Evolutionary conservation across 2,888 invertebrate genomes (phyloP), one percentile per base, ranked within the genome.

Genomic region (Orthosia gothica): DNA sequence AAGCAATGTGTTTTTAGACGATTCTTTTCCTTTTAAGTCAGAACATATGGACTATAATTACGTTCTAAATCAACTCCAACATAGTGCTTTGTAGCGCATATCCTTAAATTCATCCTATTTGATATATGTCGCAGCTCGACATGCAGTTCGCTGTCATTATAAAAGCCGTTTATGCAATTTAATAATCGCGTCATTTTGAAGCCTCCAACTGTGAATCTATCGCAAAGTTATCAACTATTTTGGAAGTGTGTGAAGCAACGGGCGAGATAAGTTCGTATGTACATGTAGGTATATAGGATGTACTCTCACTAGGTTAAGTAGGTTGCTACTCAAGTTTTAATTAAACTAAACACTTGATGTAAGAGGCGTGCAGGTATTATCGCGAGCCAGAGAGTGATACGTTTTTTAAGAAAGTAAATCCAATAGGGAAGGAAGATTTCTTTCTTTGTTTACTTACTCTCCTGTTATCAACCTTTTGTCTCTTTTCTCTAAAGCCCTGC

Each of bases 391-490:
- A 88, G 89, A 89, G 81, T 87, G 85, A 81, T 85, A 82, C 81
- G 84, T 86, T 81, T 88, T 84, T 82, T 81, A 80, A 83, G 81
- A 83, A 87, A 90, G 86, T 84, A 88, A 88, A 90, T 87, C 86
- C 87, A 87, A 89, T 87, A 84, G 82, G 86, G 76, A 87, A 77
- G 83, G 80, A 87, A 84, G 76, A 82, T 85, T 87, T 85, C 82
- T 83, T 83, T 87, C 79, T 79, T 86, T 87, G 84, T 87, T 86
- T 84, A 81, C 81, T 72, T 67, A 74, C 79, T 86, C 79, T 75
- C 70, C 75, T 83, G 79, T 82, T 87, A 87, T 80, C 83, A 87
- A 86, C 81, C 86, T 87, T 87, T 86, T 86, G 88, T 86, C 86
- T 83, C 83, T 85, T 85, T 81, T 78, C 72, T 76, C 67, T 70